Percentiles rank a stretch among this genome's conserved stretches.
Evolutionary conservation across 2,888 invertebrate species (phyloP).

Genomic region (Drosophila emarginata): DNA sequence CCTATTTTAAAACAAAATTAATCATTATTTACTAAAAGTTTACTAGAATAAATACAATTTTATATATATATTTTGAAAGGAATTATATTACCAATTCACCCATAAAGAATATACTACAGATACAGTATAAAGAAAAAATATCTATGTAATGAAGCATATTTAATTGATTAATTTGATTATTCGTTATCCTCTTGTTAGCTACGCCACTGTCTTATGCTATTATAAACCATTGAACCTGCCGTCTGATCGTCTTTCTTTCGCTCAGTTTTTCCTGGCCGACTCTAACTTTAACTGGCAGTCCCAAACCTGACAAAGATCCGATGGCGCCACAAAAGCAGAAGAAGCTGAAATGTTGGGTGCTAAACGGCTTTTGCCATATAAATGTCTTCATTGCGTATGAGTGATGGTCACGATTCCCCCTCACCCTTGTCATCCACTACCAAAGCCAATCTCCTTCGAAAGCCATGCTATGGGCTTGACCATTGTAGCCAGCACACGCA

Average conservation of each 20-base stretch:
- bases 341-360: constrained; percentile 57
- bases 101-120: background rate
- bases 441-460: background rate
- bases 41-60: too few species aligned
- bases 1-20: too few species aligned
- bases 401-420: constrained; percentile 53
- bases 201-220: background rate
- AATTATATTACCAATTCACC: background rate
- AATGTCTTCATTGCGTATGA: constrained; percentile 78
- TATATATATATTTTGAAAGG: too few species aligned
- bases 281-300: constrained; percentile 16
- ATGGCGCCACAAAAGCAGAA: constrained; percentile 43
- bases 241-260: constrained; percentile 1
- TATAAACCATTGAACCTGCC: constrained; percentile 14
- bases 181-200: background rate
- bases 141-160: background rate
- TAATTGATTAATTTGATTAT: background rate
- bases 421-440: background rate
- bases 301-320: constrained; percentile 35
- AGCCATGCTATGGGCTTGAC: constrained; percentile 6
- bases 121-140: too few species aligned
- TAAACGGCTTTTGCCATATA: constrained; percentile 74
- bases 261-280: background rate
- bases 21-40: too few species aligned
- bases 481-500: constrained; percentile 38